phyloP scores from a whole-genome alignment of 1,140 invertebrate genomes.

The Cotesia glomerata region DNA sequence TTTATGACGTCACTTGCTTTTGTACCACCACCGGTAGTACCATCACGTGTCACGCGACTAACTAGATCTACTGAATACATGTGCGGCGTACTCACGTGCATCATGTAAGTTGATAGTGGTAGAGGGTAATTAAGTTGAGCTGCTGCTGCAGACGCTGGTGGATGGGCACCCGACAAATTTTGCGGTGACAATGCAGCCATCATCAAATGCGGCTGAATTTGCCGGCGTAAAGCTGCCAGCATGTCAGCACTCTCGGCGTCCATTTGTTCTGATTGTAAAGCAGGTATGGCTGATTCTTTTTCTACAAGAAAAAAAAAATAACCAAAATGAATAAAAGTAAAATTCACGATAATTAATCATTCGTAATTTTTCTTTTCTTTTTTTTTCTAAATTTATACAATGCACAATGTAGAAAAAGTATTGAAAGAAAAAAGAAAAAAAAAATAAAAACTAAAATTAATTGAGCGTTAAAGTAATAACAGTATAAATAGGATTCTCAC shows the following conservation, averaged over 20 bases:
- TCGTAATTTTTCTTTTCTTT: no score
- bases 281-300: constrained; percentile 51
- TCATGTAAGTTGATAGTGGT: constrained; percentile 55
- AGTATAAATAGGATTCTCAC: constrained; percentile 38
- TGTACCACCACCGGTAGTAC: not conserved
- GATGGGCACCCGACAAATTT: constrained; percentile 45
- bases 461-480: not conserved
- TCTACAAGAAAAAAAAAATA: constrained; percentile 36
- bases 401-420: not conserved
- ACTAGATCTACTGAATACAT: constrained; percentile 39
- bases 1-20: constrained; percentile 32
- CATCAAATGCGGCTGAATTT: constrained; percentile 71
- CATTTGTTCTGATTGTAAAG: constrained; percentile 53
- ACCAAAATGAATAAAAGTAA: constrained; percentile 2
- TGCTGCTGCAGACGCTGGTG: constrained; percentile 38
- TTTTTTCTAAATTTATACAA: not conserved
- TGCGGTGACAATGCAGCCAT: constrained; percentile 63
- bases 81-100: constrained; percentile 54
- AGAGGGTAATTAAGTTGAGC: constrained; percentile 53
- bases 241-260: constrained; percentile 67
- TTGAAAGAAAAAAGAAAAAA: not conserved
- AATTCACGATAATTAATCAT: no score
- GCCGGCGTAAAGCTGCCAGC: constrained; percentile 68
- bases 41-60: constrained; percentile 32
- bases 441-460: not conserved